A percentile compares a stretch with the other conserved stretches of the same genome.
phyloP scores from a whole-genome alignment of 2,888 invertebrate species.

The Mimas tiliae region DNA sequence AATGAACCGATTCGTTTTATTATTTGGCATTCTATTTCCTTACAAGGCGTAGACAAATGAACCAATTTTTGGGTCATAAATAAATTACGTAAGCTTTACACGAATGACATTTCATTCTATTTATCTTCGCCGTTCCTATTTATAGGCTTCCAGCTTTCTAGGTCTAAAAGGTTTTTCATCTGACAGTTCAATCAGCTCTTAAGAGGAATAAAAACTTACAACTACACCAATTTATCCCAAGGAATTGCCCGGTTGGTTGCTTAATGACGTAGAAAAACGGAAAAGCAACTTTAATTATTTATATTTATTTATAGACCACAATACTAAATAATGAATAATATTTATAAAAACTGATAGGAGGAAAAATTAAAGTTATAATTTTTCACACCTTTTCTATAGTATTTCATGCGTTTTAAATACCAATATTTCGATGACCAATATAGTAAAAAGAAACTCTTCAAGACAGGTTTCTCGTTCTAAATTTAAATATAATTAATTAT shows the following conservation, averaged over 20 bases:
- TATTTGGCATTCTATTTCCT: not conserved
- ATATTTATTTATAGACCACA: too few species aligned
- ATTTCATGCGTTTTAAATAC: too few species aligned
- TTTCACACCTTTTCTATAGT: too few species aligned
- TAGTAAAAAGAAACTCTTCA: not conserved
- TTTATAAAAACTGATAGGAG: too few species aligned
- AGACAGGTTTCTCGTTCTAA: not conserved
- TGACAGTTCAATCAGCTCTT: constrained; percentile 13
- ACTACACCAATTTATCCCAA: not conserved
- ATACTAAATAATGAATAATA: too few species aligned
- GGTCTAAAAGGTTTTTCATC: constrained; percentile 20
- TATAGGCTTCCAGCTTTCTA: constrained; percentile 20
- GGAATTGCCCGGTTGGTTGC: not conserved
- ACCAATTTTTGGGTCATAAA: constrained; percentile 13
- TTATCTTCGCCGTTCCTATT: constrained; percentile 18
- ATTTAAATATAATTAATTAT: too few species aligned
- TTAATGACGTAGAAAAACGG: not conserved
- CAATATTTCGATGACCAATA: too few species aligned
- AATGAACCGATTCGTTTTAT: not conserved
- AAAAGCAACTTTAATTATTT: not conserved
- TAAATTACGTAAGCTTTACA: constrained; percentile 15
- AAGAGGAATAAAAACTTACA: constrained; percentile 14
- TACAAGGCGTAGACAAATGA: constrained; percentile 1
- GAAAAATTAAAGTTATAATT: too few species aligned
- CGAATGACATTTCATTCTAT: constrained; percentile 23